These are phyloP conservation scores for Cuculus canorus DNA, from an alignment of 2,797 vertebrate species.

Conservation along the genomic window DNA sequence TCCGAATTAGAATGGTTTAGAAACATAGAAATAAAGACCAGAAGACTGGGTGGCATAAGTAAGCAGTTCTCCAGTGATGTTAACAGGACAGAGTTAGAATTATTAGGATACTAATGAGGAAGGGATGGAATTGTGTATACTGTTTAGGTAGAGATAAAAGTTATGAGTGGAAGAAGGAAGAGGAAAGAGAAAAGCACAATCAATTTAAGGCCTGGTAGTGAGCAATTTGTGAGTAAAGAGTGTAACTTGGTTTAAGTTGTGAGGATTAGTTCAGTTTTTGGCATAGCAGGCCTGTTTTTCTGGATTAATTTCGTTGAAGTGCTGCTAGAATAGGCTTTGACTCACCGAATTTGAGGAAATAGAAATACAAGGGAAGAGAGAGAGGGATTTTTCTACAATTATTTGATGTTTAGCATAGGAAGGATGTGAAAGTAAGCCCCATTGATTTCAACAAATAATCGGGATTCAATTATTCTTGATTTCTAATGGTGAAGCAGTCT, in stretches of 20 bases:
- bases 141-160: background rate
- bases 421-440: background rate
- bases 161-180: background rate
- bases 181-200: background rate
- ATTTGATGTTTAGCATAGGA: background rate
- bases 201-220: background rate
- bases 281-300: background rate
- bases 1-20: background rate
- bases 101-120: background rate
- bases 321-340: constrained; percentile 5
- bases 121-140: background rate
- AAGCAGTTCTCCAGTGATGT: background rate
- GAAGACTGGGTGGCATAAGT: background rate
- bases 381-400: background rate
- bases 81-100: background rate
- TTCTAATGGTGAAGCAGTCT: background rate
- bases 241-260: background rate
- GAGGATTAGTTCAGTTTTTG: background rate
- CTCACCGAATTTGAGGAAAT: background rate
- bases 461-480: background rate
- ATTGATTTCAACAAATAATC: background rate
- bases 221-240: background rate
- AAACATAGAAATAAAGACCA: background rate
- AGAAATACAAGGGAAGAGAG: background rate
- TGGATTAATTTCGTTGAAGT: background rate